Evolutionary conservation across 2,888 invertebrate genomes (phyloP).

Genomic region (Andrena camellia): DNA sequence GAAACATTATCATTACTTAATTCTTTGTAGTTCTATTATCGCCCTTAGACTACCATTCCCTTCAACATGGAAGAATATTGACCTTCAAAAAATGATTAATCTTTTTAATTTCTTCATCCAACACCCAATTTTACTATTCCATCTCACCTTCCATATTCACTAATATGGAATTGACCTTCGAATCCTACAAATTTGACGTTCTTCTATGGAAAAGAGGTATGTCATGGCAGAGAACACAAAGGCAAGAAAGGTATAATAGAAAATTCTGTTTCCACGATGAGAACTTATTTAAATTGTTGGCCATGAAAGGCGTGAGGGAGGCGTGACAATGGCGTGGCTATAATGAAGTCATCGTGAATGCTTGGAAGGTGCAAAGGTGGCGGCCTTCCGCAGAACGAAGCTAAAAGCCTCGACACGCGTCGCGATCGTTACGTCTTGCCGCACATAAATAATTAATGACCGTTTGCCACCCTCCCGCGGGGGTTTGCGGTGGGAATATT

Average conservation of each 20-base stretch:
- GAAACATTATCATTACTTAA: too few relatives aligned
- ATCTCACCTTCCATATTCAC: too few relatives aligned
- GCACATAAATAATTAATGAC: slow-evolving; percentile 76
- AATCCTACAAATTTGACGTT: too few relatives aligned
- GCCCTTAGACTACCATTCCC: too few relatives aligned
- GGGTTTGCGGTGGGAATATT: slow-evolving; percentile 65
- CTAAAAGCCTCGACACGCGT: slow-evolving; percentile 72
- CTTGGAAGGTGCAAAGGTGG: slow-evolving; percentile 63
- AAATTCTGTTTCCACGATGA: background rate
- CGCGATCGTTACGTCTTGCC: slow-evolving; percentile 67
- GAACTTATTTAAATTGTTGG: background rate
- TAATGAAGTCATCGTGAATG: slow-evolving; percentile 64
- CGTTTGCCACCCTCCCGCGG: slow-evolving; percentile 57
- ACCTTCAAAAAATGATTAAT: too few relatives aligned
- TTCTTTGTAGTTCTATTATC: too few relatives aligned
- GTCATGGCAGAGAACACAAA: too few relatives aligned
- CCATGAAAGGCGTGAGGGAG: background rate
- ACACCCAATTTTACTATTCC: too few relatives aligned
- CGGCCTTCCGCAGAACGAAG: slow-evolving; percentile 51
- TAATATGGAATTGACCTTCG: too few relatives aligned
- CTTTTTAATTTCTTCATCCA: too few relatives aligned
- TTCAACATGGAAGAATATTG: too few relatives aligned
- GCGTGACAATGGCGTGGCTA: slow-evolving; percentile 8
- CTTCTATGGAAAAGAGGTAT: too few relatives aligned
- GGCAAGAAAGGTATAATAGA: background rate